These are phyloP conservation scores for Schizaphis graminum DNA, from an alignment of 2,888 invertebrate species.

Conservation along the genomic window DNA sequence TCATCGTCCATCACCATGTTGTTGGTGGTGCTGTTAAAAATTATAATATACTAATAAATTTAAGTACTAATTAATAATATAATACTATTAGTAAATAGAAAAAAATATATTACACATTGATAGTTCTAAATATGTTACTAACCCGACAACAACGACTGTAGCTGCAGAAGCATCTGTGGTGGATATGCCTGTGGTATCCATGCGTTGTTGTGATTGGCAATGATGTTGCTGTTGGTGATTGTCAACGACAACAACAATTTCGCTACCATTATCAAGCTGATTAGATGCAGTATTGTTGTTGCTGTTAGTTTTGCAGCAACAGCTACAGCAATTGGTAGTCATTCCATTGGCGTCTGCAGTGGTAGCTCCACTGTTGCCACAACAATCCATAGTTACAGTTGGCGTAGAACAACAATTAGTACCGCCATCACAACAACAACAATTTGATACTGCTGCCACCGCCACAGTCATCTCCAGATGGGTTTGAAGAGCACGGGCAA, in stretches of 20 bases:
- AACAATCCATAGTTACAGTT: background rate
- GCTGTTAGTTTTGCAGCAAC: background rate
- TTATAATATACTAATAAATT: background rate
- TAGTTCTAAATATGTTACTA: background rate
- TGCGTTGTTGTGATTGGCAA: background rate
- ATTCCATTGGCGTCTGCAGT: background rate
- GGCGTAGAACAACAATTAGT: background rate
- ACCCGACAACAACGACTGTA: slow-evolving; percentile 15
- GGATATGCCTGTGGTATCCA: slow-evolving; percentile 2
- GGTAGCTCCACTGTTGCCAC: background rate
- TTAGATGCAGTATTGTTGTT: background rate
- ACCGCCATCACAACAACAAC: slow-evolving; percentile 26
- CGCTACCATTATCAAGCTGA: background rate
- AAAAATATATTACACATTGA: background rate
- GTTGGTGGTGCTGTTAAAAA: background rate
- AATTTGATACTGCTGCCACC: background rate
- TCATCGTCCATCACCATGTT: slow-evolving; percentile 12
- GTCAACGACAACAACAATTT: background rate
- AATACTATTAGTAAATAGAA: background rate
- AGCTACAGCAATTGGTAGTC: background rate
- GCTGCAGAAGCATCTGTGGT: background rate
- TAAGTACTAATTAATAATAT: background rate
- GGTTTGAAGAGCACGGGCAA: slow-evolving; percentile 46
- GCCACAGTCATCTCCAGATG: slow-evolving; percentile 29
- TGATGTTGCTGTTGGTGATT: background rate